Evolutionary conservation across 2,888 invertebrate species (phyloP), one percentile per base, ranked within the genome.

Genomic region (Ametastegia equiseti): DNA sequence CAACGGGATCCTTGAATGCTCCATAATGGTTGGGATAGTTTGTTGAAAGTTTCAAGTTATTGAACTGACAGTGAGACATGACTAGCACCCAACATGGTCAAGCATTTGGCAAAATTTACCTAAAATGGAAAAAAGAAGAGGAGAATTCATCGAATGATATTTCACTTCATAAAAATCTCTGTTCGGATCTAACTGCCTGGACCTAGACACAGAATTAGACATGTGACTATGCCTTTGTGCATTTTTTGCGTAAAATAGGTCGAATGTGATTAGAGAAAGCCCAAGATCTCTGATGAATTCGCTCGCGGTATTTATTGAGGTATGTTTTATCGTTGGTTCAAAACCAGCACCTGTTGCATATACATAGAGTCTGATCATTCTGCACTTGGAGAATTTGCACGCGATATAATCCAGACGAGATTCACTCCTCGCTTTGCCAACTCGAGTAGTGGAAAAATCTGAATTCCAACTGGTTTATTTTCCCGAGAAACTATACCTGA

Each of bases 1-100:
- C 71, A 71, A 71, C n/a, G 71, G 23, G 30, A 71, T 71, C 71
- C 71, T 71, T 71, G 71, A 47, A 71, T 71, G 30, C 27, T 71
- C 71, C 47, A 71, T 47, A 71, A 71, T 15, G 27, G 71, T 47
- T 45, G 15, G 5, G 27, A 27, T 67, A 45, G 45, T 42, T 71
- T 71, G 45, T 47, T 30, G 27, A 47, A 71, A 45, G 30, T 30
- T 30, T 9, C 13, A 11, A 15, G 30, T 9, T 30, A 13, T 15
- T 15, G 5, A 13, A 23, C 15, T 23, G 1, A 30, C 11, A 30
- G 42, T 42, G 9, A 42, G 5, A 42, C 9, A 9, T 42, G 23
- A 60, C 15, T 60, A 60, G 19, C 54, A 11, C 23, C 54, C 11
- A 54, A 54, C 23, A 54, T 54, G 54, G 54, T 54, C 19, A 54